Evolutionary conservation across 2,113 vertebrate genomes (phyloP).

Genomic region (Clarias magur): DNA sequence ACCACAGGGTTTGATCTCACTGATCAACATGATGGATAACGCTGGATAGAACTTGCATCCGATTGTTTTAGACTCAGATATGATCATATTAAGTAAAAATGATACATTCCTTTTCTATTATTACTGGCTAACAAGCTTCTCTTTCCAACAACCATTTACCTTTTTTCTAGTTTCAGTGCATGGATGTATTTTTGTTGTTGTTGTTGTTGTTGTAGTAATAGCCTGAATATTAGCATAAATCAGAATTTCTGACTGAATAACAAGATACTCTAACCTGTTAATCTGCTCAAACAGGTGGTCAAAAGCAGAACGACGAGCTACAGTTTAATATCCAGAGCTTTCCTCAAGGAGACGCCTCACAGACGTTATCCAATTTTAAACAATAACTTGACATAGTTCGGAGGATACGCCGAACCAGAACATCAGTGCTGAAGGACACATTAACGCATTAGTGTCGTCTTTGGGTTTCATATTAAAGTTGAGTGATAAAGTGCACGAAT

Average conservation of each 20-base stretch:
- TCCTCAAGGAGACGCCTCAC: not conserved
- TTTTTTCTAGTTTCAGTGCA: not conserved
- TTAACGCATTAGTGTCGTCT: not conserved
- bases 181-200: not conserved
- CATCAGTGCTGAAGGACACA: not conserved
- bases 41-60: not conserved
- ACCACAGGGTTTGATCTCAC: not conserved
- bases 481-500: not conserved
- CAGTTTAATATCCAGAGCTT: not conserved
- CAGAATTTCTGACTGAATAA: not conserved
- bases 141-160: not conserved
- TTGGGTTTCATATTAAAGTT: not conserved
- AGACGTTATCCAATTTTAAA: too few relatives aligned
- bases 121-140: not conserved
- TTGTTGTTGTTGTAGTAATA: too few relatives aligned
- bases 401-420: not conserved
- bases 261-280: not conserved
- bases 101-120: not conserved
- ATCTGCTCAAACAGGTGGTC: too few relatives aligned
- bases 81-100: not conserved
- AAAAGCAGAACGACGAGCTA: not conserved
- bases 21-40: too few relatives aligned
- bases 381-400: not conserved
- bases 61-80: not conserved
- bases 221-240: too few relatives aligned